Evolutionary conservation across 2,797 vertebrate species (phyloP).

Genomic region (Phylloscopus collybita): DNA sequence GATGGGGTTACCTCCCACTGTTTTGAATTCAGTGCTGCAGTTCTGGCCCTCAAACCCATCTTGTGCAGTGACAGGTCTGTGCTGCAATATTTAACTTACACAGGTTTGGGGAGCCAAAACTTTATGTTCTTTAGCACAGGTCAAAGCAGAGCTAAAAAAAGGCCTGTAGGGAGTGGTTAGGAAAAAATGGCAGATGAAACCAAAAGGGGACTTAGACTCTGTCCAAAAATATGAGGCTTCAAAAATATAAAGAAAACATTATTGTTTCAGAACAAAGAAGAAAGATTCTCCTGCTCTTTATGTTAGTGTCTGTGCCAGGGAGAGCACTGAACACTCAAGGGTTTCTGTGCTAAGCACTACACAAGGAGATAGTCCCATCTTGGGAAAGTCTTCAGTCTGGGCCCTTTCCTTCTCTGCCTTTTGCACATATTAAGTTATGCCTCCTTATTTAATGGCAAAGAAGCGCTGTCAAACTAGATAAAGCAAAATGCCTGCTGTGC

Average conservation of each 20-base stretch:
- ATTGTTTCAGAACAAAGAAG: neutral
- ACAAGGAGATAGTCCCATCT: neutral
- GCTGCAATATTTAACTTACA: neutral
- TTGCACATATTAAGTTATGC: neutral
- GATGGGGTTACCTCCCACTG: constrained; percentile 23
- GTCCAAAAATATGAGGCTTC: neutral
- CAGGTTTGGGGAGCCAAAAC: neutral
- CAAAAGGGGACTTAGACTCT: neutral
- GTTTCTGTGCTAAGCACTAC: neutral
- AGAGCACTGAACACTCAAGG: neutral
- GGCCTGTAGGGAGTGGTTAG: neutral
- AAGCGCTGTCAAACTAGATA: constrained; percentile 19
- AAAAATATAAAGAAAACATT: neutral
- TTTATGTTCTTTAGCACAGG: neutral
- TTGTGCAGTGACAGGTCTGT: neutral
- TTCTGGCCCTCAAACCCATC: constrained; percentile 3
- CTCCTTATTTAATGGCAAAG: constrained; percentile 27
- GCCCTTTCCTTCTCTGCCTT: neutral
- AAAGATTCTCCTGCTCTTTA: neutral
- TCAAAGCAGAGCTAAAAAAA: constrained; percentile 8
- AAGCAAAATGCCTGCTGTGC: constrained; percentile 50
- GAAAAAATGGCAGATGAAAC: neutral
- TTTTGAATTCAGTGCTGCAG: constrained; percentile 41
- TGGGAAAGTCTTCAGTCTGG: neutral
- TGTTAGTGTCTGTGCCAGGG: neutral